phyloP scores from a whole-genome alignment of 2,797 vertebrate species.

The Triplophysa bombifrons region DNA sequence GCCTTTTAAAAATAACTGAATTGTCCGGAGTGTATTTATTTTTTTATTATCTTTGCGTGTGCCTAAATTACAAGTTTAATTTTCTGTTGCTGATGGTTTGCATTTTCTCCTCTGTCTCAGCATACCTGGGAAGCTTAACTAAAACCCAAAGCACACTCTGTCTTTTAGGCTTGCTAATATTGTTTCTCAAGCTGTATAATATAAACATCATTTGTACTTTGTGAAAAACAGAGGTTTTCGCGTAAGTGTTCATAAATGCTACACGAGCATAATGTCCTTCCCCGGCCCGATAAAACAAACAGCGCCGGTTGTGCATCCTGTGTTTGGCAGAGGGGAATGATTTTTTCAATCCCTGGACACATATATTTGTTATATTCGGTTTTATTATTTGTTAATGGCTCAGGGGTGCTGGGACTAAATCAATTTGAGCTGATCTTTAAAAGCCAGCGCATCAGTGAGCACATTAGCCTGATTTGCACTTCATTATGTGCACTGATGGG shows the following conservation, averaged over 20 bases:
- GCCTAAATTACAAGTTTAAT: constrained; percentile 24
- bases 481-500: constrained; percentile 70
- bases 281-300: constrained; percentile 20
- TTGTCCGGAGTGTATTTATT: constrained; percentile 24
- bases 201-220: constrained; percentile 44
- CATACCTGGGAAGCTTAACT: constrained; percentile 31
- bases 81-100: constrained; percentile 29
- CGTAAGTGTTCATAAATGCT: constrained; percentile 26
- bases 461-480: constrained; percentile 71
- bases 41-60: constrained; percentile 3
- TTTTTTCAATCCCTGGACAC: constrained; percentile 50
- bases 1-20: constrained; percentile 26
- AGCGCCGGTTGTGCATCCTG: constrained; percentile 23
- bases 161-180: constrained; percentile 25
- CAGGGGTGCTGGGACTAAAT: constrained; percentile 66
- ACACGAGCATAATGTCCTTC: constrained; percentile 7
- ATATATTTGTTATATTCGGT: constrained; percentile 57
- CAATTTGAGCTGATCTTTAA: constrained; percentile 70
- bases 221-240: constrained; percentile 30
- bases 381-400: constrained; percentile 63
- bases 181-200: constrained; percentile 37
- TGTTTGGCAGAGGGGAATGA: constrained; percentile 32
- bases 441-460: constrained; percentile 67
- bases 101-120: constrained; percentile 6
- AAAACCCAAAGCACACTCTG: constrained; percentile 24